A percentile compares a stretch with the other conserved stretches of the same genome.
Conservation (phyloP, 2,113 vertebrate species). For the Hemiscyllium ocellatum region DNA sequence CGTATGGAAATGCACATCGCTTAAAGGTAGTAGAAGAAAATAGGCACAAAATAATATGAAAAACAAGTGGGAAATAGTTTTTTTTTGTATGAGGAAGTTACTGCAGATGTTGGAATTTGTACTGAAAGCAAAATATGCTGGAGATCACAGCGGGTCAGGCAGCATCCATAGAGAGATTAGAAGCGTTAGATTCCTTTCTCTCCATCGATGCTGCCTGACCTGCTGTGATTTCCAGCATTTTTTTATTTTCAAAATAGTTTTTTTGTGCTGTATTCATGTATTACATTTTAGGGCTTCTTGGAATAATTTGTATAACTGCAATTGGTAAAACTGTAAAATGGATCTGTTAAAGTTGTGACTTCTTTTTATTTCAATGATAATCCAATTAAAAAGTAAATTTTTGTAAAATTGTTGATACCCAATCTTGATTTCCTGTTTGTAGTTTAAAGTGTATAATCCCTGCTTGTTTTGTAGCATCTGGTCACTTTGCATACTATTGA, state of each 20-base stretch:
- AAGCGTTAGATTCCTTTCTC: too few species aligned
- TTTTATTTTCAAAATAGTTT: background rate
- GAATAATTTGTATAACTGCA: background rate
- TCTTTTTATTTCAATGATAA: too few species aligned
- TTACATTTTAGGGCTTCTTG: background rate
- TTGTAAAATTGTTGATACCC: background rate
- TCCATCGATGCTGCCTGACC: too few species aligned
- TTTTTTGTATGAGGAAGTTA: too few species aligned
- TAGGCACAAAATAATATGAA: background rate
- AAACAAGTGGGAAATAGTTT: background rate
- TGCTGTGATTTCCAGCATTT: too few species aligned
- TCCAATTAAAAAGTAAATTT: background rate
- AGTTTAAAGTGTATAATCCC: background rate
- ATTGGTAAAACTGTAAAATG: too few species aligned
- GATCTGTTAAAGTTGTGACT: background rate
- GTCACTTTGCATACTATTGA: slow-evolving; percentile 97
- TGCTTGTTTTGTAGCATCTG: slow-evolving; percentile 65
- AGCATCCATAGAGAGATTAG: too few species aligned
- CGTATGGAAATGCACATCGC: background rate
- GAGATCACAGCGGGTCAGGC: too few species aligned
- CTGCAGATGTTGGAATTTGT: too few species aligned
- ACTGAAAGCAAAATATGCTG: too few species aligned
- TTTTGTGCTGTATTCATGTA: background rate
- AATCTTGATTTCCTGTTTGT: background rate
- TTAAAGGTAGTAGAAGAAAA: background rate